These are phyloP conservation scores for Procambarus clarkii DNA, from an alignment of 1,140 invertebrate species.

Conservation along the genomic window DNA sequence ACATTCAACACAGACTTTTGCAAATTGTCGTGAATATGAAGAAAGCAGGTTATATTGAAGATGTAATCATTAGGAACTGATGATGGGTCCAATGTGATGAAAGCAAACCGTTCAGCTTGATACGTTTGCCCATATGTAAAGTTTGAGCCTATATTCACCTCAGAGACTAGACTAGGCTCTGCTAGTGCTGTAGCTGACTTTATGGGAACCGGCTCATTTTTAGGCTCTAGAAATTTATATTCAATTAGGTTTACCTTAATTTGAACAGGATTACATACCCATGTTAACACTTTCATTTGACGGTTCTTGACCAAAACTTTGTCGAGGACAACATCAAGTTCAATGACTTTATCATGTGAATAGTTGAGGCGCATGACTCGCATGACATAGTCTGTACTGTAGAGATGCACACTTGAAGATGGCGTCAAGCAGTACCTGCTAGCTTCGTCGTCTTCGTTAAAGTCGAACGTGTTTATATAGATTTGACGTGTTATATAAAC, in stretches of 20 bases:
- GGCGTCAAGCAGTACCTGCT: neutral
- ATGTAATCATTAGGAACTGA: neutral
- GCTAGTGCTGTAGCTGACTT: neutral
- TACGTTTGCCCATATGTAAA: conserved; percentile 30
- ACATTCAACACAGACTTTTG: neutral
- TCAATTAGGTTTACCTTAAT: neutral
- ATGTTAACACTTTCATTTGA: conserved; percentile 17
- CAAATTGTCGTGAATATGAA: neutral
- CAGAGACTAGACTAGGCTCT: neutral
- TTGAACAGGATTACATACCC: neutral
- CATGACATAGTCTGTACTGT: conserved; percentile 13
- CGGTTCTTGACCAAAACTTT: neutral
- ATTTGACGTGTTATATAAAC: neutral
- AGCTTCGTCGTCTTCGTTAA: neutral
- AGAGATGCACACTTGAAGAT: neutral
- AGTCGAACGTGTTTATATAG: neutral
- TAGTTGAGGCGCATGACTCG: neutral
- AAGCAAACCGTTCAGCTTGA: conserved; percentile 11
- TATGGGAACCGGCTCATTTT: neutral
- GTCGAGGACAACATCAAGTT: neutral
- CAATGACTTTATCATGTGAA: neutral
- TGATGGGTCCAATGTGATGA: neutral
- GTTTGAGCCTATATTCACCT: neutral
- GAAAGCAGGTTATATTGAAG: conserved; percentile 30
- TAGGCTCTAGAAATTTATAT: neutral